These are phyloP conservation scores for Leptobrachium leishanense DNA, from an alignment of 2,113 vertebrate genomes.

Conservation along the genomic window DNA sequence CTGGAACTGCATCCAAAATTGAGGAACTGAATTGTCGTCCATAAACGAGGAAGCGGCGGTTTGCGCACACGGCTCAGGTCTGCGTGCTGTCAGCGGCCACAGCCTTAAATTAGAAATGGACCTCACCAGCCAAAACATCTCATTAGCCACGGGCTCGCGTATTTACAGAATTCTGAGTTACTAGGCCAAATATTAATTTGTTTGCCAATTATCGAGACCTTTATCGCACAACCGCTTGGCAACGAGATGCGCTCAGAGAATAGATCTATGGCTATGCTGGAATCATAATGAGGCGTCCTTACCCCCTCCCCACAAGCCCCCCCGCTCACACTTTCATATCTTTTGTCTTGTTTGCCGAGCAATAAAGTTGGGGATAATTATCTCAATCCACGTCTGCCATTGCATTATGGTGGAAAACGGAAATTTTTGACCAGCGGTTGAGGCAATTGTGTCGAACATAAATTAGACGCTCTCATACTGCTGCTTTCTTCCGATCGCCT, in stretches of 20 bases:
- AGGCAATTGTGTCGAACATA: neutral
- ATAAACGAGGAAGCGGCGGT: too few relatives aligned
- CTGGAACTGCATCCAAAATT: too few relatives aligned
- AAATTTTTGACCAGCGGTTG: neutral
- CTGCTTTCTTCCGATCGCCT: neutral
- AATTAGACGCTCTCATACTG: slow-evolving; percentile 2
- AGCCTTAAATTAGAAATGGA: slow-evolving; percentile 2
- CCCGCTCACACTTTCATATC: neutral
- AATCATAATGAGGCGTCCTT: slow-evolving; percentile 15
- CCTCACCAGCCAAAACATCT: neutral
- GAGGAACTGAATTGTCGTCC: too few relatives aligned
- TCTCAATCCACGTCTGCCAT: slow-evolving; percentile 6
- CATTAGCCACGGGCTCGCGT: neutral
- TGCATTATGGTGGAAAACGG: neutral
- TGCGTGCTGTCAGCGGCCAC: too few relatives aligned
- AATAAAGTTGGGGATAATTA: neutral
- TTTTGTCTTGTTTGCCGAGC: slow-evolving; percentile 5
- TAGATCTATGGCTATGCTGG: slow-evolving; percentile 6
- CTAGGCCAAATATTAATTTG: neutral
- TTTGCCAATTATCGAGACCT: slow-evolving; percentile 16
- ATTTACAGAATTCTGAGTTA: slow-evolving; percentile 12
- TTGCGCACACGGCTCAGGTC: too few relatives aligned
- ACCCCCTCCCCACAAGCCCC: neutral
- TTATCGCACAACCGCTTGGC: slow-evolving; percentile 3
- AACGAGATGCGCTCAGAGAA: neutral